Conservation (phyloP, 1,140 invertebrate species). For the Drosophila pandora region DNA sequence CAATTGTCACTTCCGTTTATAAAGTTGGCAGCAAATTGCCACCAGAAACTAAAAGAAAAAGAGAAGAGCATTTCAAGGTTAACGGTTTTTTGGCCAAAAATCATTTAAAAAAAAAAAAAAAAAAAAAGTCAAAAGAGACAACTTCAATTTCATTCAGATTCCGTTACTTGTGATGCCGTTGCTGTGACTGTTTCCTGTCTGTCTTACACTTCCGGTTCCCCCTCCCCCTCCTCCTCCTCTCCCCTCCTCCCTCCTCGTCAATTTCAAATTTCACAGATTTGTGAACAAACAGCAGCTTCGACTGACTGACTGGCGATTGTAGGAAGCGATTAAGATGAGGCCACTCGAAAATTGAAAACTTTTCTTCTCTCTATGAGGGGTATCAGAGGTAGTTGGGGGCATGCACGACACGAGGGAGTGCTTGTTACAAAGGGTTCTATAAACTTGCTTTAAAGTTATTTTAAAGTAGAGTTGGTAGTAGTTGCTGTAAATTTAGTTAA, state of each 20-base stretch:
- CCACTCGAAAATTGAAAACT: conserved; percentile 55
- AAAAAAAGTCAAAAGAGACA: neutral
- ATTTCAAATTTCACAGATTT: conserved; percentile 41
- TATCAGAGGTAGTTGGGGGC: too few species aligned
- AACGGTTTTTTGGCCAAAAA: conserved; percentile 1
- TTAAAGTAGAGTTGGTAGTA: too few species aligned
- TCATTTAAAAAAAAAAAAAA: neutral
- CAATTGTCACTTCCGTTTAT: conserved; percentile 58
- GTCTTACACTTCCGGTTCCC: conserved; percentile 34
- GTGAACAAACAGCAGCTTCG: conserved; percentile 7
- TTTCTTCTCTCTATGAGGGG: neutral
- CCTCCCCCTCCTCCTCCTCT: neutral
- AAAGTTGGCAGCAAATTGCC: conserved; percentile 41
- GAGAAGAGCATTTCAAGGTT: conserved; percentile 48
- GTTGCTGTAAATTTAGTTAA: too few species aligned
- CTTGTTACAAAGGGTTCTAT: too few species aligned
- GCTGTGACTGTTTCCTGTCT: conserved; percentile 40
- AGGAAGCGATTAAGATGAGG: conserved; percentile 46
- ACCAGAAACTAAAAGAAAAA: neutral
- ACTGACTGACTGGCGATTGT: conserved; percentile 7
- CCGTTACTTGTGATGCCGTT: conserved; percentile 23
- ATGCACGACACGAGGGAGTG: neutral
- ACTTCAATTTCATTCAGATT: conserved; percentile 37
- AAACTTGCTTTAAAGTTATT: too few species aligned
- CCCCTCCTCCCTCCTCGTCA: neutral